Conservation (phyloP, 2,888 invertebrate species). For the Pachliopta kotzebuea region DNA sequence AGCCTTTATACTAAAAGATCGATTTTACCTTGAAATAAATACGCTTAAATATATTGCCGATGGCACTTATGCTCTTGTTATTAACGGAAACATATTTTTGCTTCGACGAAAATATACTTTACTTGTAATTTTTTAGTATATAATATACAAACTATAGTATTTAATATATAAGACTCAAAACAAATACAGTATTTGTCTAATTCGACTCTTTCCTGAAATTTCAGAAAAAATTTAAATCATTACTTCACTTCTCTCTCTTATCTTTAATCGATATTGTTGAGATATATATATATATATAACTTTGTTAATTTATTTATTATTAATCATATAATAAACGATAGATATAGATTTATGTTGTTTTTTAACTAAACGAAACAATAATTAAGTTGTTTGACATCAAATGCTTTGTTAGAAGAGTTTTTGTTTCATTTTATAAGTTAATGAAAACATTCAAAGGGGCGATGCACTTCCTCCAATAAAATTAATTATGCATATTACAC, state of each 20-base stretch:
- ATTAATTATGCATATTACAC: constrained; percentile 4
- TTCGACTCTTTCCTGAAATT: too few species aligned
- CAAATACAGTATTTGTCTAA: too few species aligned
- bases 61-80: not conserved
- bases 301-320: too few species aligned
- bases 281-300: too few species aligned
- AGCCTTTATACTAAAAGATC: not conserved
- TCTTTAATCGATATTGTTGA: too few species aligned
- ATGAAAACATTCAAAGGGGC: not conserved
- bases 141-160: not conserved
- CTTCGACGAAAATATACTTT: not conserved
- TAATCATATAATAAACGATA: too few species aligned
- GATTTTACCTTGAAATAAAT: constrained; percentile 1
- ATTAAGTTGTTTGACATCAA: not conserved
- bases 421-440: not conserved
- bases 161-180: too few species aligned
- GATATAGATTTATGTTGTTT: not conserved
- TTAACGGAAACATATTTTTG: not conserved
- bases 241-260: not conserved
- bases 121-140: not conserved
- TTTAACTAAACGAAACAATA: not conserved
- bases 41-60: not conserved
- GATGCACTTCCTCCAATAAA: not conserved
- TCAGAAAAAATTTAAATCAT: too few species aligned
- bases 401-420: not conserved